Conservation (phyloP, 2,888 invertebrate genomes). For the Gisinianus flammeolus region DNA sequence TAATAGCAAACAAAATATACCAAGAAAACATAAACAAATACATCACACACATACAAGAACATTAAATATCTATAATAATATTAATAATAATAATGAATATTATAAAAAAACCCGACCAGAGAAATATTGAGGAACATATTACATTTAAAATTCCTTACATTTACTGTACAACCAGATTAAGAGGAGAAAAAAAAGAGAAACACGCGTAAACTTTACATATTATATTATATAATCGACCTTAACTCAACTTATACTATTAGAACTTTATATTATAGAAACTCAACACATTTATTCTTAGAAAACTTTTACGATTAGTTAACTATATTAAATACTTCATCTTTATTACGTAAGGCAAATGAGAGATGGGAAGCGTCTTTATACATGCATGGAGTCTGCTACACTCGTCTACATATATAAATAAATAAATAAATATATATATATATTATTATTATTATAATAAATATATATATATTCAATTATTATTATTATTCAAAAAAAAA, state of each 20-base stretch:
- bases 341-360: too few relatives aligned
- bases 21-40: slow-evolving; percentile 2
- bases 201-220: background rate
- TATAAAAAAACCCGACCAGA: background rate
- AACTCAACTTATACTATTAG: slow-evolving; percentile 28
- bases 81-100: background rate
- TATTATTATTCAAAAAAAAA: background rate
- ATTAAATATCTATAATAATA: too few relatives aligned
- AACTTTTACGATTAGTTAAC: background rate
- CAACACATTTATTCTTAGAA: slow-evolving; percentile 7
- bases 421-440: background rate
- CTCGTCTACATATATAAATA: background rate
- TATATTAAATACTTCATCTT: too few relatives aligned
- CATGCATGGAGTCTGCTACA: background rate
- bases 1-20: too few relatives aligned
- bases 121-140: too few relatives aligned
- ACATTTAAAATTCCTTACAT: too few relatives aligned
- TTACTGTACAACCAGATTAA: too few relatives aligned
- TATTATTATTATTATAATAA: background rate
- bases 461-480: too few relatives aligned
- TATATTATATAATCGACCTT: slow-evolving; percentile 19
- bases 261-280: slow-evolving; percentile 14
- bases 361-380: too few relatives aligned
- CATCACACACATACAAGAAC: background rate
- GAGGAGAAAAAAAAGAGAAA: background rate